A percentile compares a stretch with the other conserved stretches of the same genome.
phyloP scores from a whole-genome alignment of 2,888 invertebrate genomes.

The Andrena flavipes region DNA sequence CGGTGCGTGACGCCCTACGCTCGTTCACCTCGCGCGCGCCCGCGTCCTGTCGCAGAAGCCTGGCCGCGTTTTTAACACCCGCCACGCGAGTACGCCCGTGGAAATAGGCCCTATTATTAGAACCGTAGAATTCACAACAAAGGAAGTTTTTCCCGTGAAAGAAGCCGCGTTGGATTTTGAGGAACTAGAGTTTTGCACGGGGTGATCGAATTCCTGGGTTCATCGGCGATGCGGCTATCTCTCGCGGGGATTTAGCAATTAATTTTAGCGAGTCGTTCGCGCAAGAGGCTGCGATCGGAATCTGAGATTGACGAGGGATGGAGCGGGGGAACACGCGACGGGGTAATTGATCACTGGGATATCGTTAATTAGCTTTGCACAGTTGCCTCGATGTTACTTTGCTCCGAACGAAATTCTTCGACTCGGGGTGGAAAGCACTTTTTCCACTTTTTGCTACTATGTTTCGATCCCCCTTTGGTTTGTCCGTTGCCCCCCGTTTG shows the following conservation, averaged over 20 bases:
- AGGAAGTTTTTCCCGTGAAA: constrained; percentile 61
- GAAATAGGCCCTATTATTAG: constrained; percentile 75
- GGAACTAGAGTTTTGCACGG: too few species aligned
- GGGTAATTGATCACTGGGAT: constrained; percentile 41
- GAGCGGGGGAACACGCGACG: not conserved
- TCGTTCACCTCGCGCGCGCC: not conserved
- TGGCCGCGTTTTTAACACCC: constrained; percentile 59
- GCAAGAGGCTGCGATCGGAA: constrained; percentile 30
- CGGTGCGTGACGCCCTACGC: constrained; percentile 56
- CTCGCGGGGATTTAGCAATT: constrained; percentile 25
- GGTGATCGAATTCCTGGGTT: too few species aligned
- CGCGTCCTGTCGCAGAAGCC: constrained; percentile 23
- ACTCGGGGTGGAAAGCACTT: constrained; percentile 19
- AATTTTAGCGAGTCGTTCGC: constrained; percentile 14
- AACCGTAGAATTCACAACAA: constrained; percentile 75
- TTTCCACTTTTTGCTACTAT: not conserved
- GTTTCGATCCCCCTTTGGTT: not conserved
- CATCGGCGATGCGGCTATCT: not conserved
- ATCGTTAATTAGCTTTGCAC: constrained; percentile 54
- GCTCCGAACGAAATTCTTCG: constrained; percentile 29
- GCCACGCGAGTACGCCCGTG: constrained; percentile 51
- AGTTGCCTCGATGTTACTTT: constrained; percentile 5
- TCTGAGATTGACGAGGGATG: constrained; percentile 31
- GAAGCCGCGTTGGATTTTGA: not conserved
- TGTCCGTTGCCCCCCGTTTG: too few species aligned